These are phyloP conservation scores for Bombus superbus DNA, from an alignment of 1,140 invertebrate species.

Conservation along the genomic window DNA sequence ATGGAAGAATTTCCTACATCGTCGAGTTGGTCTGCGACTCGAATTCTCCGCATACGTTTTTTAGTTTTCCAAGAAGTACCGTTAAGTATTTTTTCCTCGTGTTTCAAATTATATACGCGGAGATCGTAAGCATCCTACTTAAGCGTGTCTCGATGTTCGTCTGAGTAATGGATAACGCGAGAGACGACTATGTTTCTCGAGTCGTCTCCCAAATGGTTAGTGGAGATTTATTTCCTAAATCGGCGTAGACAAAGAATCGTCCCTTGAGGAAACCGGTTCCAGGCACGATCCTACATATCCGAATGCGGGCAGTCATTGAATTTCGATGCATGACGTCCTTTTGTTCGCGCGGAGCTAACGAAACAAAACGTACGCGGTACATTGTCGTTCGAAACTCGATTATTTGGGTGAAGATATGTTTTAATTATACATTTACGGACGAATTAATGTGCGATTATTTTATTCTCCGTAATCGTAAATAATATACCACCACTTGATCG, in stretches of 20 bases:
- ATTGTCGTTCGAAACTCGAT: too few relatives aligned
- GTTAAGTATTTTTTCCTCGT: neutral
- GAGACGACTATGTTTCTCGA: neutral
- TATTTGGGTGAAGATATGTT: too few relatives aligned
- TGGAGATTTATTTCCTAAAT: conserved; percentile 42
- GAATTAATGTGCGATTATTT: too few relatives aligned
- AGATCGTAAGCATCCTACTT: neutral
- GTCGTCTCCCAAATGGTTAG: neutral
- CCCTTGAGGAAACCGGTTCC: conserved; percentile 55
- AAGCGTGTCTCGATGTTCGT: neutral
- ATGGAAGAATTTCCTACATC: conserved; percentile 19
- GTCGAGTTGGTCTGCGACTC: neutral
- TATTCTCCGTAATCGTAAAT: too few relatives aligned
- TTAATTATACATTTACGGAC: too few relatives aligned
- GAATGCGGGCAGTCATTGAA: conserved; percentile 40
- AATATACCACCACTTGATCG: too few relatives aligned
- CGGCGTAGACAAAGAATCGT: conserved; percentile 54
- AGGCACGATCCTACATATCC: conserved; percentile 3
- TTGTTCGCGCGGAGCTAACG: neutral
- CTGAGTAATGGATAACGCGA: neutral
- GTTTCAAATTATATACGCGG: neutral
- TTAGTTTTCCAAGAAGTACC: neutral
- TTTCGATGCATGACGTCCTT: neutral
- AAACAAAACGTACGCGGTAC: neutral
- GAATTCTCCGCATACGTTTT: neutral